Percentiles rank a stretch among this genome's conserved stretches.
phyloP scores from a whole-genome alignment of 1,140 invertebrate species.

The Mactra quadrangularis region DNA sequence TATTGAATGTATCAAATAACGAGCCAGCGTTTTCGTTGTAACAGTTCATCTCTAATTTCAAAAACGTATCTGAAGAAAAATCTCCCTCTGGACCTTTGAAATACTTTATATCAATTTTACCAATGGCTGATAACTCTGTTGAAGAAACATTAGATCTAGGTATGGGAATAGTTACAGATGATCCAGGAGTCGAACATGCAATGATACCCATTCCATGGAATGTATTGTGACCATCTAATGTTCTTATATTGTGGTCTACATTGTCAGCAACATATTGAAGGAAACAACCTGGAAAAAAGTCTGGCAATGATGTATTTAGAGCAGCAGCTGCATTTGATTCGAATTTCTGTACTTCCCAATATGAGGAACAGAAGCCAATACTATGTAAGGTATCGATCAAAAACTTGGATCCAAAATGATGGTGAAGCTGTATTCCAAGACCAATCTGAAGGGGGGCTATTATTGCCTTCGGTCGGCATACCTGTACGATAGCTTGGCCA shows the following conservation, averaged over 20 bases:
- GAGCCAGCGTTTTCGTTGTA: neutral
- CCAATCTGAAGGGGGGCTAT: constrained; percentile 36
- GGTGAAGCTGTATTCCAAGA: constrained; percentile 19
- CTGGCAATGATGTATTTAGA: constrained; percentile 29
- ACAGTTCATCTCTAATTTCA: neutral
- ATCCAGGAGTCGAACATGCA: constrained; percentile 57
- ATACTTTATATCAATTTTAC: constrained; percentile 46
- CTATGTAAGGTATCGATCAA: constrained; percentile 54
- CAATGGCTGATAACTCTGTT: constrained; percentile 22
- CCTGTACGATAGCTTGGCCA: constrained; percentile 59
- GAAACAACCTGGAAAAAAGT: neutral
- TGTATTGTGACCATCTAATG: constrained; percentile 64
- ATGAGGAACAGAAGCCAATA: constrained; percentile 59
- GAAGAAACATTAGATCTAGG: constrained; percentile 47
- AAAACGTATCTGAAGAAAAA: constrained; percentile 6
- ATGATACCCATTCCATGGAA: constrained; percentile 78
- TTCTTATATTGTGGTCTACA: constrained; percentile 64
- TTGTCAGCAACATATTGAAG: constrained; percentile 64
- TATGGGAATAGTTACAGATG: neutral
- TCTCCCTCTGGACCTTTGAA: constrained; percentile 15
- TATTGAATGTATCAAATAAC: neutral
- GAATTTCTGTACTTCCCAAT: constrained; percentile 53
- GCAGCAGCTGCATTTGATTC: constrained; percentile 63
- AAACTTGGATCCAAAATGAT: constrained; percentile 56
- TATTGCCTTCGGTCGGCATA: constrained; percentile 21